Evolutionary conservation across 1,140 invertebrate genomes (phyloP).

Genomic region (Lepidurus apus): DNA sequence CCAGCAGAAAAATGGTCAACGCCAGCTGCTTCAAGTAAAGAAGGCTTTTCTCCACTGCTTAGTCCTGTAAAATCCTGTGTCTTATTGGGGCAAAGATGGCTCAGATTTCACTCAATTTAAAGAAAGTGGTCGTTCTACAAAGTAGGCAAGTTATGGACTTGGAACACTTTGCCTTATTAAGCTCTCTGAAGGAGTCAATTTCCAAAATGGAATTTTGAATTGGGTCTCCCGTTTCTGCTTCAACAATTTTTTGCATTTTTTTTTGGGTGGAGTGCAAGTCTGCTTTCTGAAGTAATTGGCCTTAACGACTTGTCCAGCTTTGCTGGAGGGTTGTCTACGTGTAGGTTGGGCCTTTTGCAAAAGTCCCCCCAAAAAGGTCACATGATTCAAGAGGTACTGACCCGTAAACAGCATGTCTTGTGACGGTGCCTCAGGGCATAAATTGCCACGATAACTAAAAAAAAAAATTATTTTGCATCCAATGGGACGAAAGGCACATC

Average conservation of each 20-base stretch:
- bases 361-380: neutral
- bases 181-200: neutral
- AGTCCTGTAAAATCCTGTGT: neutral
- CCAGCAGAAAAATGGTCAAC: neutral
- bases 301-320: neutral
- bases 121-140: neutral
- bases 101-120: neutral
- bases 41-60: neutral
- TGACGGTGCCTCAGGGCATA: neutral
- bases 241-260: neutral
- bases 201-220: constrained; percentile 15
- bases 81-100: neutral
- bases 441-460: neutral
- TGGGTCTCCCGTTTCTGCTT: neutral
- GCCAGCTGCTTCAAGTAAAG: neutral
- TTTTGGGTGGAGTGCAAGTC: neutral
- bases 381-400: neutral
- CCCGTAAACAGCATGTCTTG: neutral
- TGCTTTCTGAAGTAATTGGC: neutral
- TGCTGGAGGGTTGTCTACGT: neutral
- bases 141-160: constrained; percentile 7
- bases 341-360: no score
- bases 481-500: neutral
- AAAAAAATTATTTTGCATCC: neutral
- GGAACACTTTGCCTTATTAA: constrained; percentile 18